These are phyloP conservation scores for Podotricha telesiphe DNA, from an alignment of 2,888 invertebrate species.

Conservation along the genomic window DNA sequence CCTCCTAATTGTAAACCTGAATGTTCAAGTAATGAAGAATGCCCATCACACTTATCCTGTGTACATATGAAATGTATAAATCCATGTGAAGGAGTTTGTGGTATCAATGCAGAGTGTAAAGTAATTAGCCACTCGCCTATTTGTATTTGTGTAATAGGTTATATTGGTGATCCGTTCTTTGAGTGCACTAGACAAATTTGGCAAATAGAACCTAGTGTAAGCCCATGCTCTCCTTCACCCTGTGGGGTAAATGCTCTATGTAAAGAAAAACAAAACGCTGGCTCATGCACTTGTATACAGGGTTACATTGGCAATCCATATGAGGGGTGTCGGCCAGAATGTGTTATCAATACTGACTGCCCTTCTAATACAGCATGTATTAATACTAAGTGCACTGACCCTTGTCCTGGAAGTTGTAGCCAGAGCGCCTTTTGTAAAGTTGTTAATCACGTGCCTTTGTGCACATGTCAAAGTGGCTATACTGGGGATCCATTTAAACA, in stretches of 20 bases:
- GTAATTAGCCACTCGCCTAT: conserved; percentile 91
- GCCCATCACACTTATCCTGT: conserved; percentile 87
- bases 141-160: conserved; percentile 87
- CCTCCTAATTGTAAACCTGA: conserved; percentile 92
- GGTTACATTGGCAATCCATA: conserved; percentile 91
- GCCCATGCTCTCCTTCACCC: conserved; percentile 85
- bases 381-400: conserved; percentile 88
- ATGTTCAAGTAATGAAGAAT: conserved; percentile 90
- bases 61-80: conserved; percentile 90
- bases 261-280: conserved; percentile 83
- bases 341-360: conserved; percentile 88
- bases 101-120: conserved; percentile 88
- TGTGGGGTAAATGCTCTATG: conserved; percentile 87
- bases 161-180: conserved; percentile 90
- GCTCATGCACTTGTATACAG: conserved; percentile 87
- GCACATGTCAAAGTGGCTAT: conserved; percentile 87
- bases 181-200: conserved; percentile 79
- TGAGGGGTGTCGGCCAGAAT: conserved; percentile 90
- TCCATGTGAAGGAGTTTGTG: conserved; percentile 89
- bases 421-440: conserved; percentile 89
- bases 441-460: conserved; percentile 87
- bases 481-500: conserved; percentile 90
- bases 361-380: conserved; percentile 87
- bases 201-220: conserved; percentile 64
- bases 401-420: conserved; percentile 91